Percentiles rank a stretch among this genome's conserved stretches.
phyloP scores from a whole-genome alignment of 1,140 invertebrate genomes.

The Conus betulinus region DNA sequence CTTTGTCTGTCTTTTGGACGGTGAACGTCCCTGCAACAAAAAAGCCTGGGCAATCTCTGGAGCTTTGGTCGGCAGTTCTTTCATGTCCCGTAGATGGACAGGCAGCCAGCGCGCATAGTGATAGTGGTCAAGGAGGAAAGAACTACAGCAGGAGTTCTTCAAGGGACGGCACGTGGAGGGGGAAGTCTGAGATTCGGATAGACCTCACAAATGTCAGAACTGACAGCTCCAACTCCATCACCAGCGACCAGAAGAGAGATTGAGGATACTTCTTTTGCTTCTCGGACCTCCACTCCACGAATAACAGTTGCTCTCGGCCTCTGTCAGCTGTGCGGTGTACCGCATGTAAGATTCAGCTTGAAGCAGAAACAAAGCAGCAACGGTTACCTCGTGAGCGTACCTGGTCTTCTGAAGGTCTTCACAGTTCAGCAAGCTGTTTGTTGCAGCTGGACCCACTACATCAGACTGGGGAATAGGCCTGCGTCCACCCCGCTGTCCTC shows the following conservation, averaged over 20 bases:
- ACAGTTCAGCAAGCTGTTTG: conserved; percentile 38
- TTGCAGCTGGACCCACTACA: conserved; percentile 10
- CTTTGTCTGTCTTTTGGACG: conserved; percentile 19
- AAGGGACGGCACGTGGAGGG: background rate
- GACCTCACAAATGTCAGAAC: background rate
- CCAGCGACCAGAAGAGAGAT: background rate
- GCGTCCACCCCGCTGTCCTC: conserved; percentile 40
- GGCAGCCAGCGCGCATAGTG: conserved; percentile 33
- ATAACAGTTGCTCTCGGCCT: too few relatives aligned
- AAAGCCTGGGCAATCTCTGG: background rate
- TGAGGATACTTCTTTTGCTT: background rate
- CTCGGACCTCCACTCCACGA: background rate
- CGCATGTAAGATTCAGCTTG: background rate
- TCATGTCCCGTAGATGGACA: conserved; percentile 28
- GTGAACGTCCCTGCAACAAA: background rate
- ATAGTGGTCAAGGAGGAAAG: conserved; percentile 26
- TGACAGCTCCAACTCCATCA: background rate
- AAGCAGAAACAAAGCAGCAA: background rate
- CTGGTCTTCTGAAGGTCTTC: background rate
- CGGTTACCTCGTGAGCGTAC: background rate
- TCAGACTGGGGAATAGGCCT: conserved; percentile 8
- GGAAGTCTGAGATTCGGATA: background rate
- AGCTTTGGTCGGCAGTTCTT: background rate
- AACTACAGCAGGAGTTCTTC: conserved; percentile 12
- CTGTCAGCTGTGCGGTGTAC: background rate